These are phyloP conservation scores for Trichonephila inaurata DNA, from an alignment of 1,140 invertebrate species.

Conservation along the genomic window DNA sequence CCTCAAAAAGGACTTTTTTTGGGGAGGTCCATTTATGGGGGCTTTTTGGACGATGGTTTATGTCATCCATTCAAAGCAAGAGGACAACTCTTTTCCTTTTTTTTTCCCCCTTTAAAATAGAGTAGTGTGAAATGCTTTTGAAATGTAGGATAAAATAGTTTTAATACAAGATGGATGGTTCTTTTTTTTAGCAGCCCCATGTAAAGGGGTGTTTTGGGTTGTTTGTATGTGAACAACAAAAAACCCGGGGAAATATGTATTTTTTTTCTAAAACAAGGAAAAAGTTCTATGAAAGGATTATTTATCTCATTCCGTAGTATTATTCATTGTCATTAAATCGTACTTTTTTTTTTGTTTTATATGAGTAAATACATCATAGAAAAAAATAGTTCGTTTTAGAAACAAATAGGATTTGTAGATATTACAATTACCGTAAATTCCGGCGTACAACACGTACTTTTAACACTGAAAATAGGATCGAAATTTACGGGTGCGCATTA, in stretches of 20 bases:
- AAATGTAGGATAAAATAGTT: background rate
- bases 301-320: background rate
- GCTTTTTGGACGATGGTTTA: slow-evolving; percentile 1
- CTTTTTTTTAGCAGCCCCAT: background rate
- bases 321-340: too few species aligned
- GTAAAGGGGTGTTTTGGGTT: background rate
- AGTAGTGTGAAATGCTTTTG: background rate
- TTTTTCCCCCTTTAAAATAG: background rate
- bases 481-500: too few species aligned
- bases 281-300: background rate
- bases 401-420: too few species aligned
- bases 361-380: too few species aligned
- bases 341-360: too few species aligned
- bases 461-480: too few species aligned
- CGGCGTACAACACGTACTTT: too few species aligned
- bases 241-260: too few species aligned
- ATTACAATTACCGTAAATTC: too few species aligned
- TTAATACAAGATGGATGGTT: background rate
- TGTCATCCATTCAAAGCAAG: background rate
- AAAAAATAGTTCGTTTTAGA: too few species aligned
- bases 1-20: slow-evolving; percentile 2
- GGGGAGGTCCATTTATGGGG: slow-evolving; percentile 15
- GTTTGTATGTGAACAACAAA: too few species aligned
- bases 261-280: background rate
- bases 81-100: background rate